phyloP scores from a whole-genome alignment of 2,113 vertebrate species.

The Ptilorrhoa leucosticta region DNA sequence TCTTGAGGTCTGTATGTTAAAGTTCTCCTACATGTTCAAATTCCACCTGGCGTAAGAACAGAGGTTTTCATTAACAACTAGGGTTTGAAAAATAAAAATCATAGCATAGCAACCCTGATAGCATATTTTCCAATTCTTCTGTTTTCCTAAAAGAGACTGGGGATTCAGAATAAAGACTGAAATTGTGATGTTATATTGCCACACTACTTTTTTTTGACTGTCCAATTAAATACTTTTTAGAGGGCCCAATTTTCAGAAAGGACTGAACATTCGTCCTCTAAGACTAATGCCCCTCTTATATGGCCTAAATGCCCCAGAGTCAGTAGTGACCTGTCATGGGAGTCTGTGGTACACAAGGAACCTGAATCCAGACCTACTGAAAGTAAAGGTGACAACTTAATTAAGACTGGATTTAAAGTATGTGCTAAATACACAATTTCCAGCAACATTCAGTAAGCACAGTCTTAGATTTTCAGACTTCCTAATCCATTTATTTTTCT shows the following conservation, averaged over 20 bases:
- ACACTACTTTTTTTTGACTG: neutral
- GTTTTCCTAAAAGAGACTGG: neutral
- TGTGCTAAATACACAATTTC: neutral
- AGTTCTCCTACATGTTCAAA: neutral
- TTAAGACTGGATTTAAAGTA: neutral
- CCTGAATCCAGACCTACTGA: neutral
- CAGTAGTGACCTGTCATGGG: neutral
- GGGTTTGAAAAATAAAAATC: neutral
- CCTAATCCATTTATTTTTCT: neutral
- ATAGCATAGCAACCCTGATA: neutral
- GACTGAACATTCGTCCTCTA: neutral
- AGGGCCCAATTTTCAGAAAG: neutral
- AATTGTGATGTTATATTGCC: neutral
- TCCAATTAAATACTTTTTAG: neutral
- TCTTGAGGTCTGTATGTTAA: neutral
- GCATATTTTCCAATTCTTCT: neutral
- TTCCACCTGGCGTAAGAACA: neutral
- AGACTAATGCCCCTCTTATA: neutral
- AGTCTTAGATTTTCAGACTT: neutral
- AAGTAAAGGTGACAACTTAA: neutral
- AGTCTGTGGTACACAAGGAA: neutral
- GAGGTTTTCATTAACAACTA: neutral
- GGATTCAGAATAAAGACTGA: neutral
- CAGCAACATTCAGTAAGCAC: neutral
- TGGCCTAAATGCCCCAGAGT: neutral